Base-by-base conservation (phyloP, 30 jellyfish, hydroid and myxozoan species). In the Aurelia aurita region DNA sequence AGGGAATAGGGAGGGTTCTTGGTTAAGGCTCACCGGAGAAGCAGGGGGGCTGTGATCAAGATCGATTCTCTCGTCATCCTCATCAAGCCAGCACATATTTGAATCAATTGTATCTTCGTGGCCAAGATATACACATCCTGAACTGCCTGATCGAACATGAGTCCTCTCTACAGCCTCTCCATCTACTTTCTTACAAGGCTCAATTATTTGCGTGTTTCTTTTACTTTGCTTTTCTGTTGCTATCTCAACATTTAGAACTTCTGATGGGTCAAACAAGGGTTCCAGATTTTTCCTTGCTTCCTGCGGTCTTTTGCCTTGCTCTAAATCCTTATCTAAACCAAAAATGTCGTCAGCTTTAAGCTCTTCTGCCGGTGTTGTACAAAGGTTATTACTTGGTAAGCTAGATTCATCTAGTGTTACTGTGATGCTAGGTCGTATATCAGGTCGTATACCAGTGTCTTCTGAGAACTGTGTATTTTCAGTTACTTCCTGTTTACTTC, bases 141-240 rank as follows among this genome's bases (percentile, higher is more conserved):
- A 68, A 34, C 88, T 26, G 34, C 85, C 53, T 6, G 80, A 58
- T 3, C 86, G 86, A 7, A 51, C 67, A 22, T 64, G 93, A 26
- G 91, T 85, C 39, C 97, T 72, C 70, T 95, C 98, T 20, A 84
- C 87, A 15, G 99, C 99, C 62, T 95, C 99, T 0, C 99, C 98
- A 21, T 80, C 87, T n/a, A 94, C 90, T 58, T 74, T 82, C 62
- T 76, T 89, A 64, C 98, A 86, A 15, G 97, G 95, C 59, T 89
- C 99, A 43, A 89, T 87, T 11, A 73, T 53, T 34, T 95, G 87
- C 13, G 91, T 22, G 58, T 69, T 85, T 54, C 80, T 86, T 39
- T 14, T 85, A 15, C 6, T 39, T 12, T 69, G 68, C 12, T 75
- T 93, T 77, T 61, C 63, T 77, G 45, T 82, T 20, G 91, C 70